phyloP scores from a whole-genome alignment of 2,113 vertebrate genomes.

The Rousettus leschenaultii region DNA sequence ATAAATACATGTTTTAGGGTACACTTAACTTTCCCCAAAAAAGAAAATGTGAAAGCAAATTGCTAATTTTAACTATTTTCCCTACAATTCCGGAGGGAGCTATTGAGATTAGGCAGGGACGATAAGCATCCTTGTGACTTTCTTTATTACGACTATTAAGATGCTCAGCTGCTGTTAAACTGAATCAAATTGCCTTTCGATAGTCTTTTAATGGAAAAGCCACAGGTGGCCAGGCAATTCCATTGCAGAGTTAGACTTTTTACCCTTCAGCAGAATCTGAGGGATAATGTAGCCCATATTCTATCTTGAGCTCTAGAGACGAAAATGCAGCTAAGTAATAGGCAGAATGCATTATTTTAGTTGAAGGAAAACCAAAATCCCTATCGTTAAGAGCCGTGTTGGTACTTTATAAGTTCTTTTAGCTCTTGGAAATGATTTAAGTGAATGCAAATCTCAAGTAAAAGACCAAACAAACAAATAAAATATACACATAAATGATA shows the following conservation, averaged over 20 bases:
- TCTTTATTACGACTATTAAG: constrained; percentile 31
- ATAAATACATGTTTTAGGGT: neutral
- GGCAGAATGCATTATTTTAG: neutral
- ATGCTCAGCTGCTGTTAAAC: neutral
- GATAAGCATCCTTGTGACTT: constrained; percentile 11
- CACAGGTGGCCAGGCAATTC: neutral
- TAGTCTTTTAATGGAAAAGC: constrained; percentile 54
- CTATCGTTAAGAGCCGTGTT: neutral
- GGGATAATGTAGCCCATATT: neutral
- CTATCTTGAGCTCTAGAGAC: neutral
- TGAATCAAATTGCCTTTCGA: constrained; percentile 35
- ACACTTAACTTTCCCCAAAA: neutral
- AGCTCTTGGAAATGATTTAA: neutral
- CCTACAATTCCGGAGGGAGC: constrained; percentile 28
- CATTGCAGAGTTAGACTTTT: neutral
- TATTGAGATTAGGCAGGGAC: neutral
- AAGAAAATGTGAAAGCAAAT: neutral
- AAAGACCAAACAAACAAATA: neutral
- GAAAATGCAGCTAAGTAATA: neutral
- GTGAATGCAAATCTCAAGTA: neutral
- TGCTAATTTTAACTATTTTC: constrained; percentile 20
- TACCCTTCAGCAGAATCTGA: neutral
- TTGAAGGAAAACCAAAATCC: neutral
- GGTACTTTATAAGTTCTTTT: neutral
- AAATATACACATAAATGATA: neutral